Base-by-base conservation (phyloP, 1,140 invertebrate species). In the Agrypnia vestita region DNA sequence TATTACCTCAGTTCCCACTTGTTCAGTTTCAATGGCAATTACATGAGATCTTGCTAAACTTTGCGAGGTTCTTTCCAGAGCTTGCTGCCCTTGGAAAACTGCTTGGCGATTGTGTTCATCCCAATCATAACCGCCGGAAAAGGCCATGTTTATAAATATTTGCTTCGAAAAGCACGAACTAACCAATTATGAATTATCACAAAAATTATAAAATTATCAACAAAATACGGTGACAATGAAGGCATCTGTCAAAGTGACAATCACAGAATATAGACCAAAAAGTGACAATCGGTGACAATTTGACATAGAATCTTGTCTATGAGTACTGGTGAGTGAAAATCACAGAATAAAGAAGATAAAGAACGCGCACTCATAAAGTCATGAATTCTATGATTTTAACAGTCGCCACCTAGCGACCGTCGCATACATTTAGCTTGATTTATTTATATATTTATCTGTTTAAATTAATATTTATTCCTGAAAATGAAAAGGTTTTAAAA, bases 1-100 rank as follows among this genome's bases (percentile, higher is more conserved):
- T 35, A 3, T 17, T 3, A 95, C 93, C 85, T 94, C 93, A n/a
- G 91, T 92, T 4, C 94, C 95, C 83, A 95, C 91, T 85, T 92
- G 89, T 86, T 96, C 95, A 0, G 94, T 95, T 86, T 96, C 94
- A n/a, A 92, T 89, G n/a, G 95, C 93, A 53, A 94, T 90, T 80
- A 91, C 91, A 78, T 94, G 92, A 0, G 94, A 93, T 82, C 94
- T 88, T 1, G 90, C 89, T 12, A 96, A 88, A 81, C 93, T 94
- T 47, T 93, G 91, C 0, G 91, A 90, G 4, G 94, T 91, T 76
- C 93, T 86, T 80, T 93, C 91, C 6, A 96, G 84, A n/a, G 90
- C 86, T 77, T 88, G 88, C 79, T 88, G 88, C 15, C 92, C 91
- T 80, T 93, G 91, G 4, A 93, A 78, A 19, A 93, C 87, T 11